Percentiles rank a stretch among this genome's conserved stretches.
Conservation (phyloP, 2,797 vertebrate genomes). For the Sebastes aleutianus region DNA sequence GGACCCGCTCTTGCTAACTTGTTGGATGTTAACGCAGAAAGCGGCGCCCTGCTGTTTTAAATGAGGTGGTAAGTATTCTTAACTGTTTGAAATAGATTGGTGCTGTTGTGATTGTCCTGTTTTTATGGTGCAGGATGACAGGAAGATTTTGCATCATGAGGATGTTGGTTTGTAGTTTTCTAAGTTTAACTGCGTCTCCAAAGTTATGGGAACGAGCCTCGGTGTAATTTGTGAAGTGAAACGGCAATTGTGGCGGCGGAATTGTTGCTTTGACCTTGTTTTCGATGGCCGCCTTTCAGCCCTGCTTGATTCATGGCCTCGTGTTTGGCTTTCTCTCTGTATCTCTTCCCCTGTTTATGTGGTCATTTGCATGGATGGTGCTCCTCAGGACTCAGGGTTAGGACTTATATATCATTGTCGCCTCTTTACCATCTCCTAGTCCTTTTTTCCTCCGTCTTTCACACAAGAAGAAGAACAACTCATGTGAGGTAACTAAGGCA, state of each 20-base stretch:
- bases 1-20: background rate
- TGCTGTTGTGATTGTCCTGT: background rate
- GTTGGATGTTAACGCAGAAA: constrained; percentile 7
- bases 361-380: constrained; percentile 38
- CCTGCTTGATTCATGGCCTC: constrained; percentile 45
- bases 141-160: background rate
- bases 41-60: constrained; percentile 52
- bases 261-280: constrained; percentile 41
- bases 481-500: background rate
- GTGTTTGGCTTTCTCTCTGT: constrained; percentile 13
- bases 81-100: background rate
- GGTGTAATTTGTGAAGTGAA: constrained; percentile 5
- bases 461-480: background rate
- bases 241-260: constrained; percentile 1
- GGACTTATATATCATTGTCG: constrained; percentile 30
- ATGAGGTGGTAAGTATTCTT: constrained; percentile 85
- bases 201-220: constrained; percentile 11
- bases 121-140: background rate
- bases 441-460: background rate
- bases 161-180: constrained; percentile 4
- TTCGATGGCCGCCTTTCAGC: constrained; percentile 34
- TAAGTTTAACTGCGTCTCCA: constrained; percentile 1
- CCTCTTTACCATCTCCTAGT: background rate
- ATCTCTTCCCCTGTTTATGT: constrained; percentile 17
- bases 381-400: constrained; percentile 3